Base-by-base conservation (phyloP, 2,888 invertebrate species). In the Neoscelio sp. region DNA sequence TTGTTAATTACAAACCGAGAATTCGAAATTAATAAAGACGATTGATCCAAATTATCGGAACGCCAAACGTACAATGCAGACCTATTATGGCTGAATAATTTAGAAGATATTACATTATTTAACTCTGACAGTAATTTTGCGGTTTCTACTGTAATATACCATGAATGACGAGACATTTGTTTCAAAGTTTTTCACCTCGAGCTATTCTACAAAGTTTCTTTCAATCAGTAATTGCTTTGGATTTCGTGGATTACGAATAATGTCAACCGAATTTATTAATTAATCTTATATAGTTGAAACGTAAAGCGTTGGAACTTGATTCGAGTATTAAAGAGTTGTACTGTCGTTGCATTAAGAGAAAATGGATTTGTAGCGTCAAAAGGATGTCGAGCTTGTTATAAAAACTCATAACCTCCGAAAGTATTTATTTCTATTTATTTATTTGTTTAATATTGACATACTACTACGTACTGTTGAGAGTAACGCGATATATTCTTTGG, bases 41-140 rank as follows among this genome's bases (percentile, higher is more conserved):
- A 54, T 54, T 64, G 54, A 64, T 62, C 54, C 52, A 54, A 52
- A 73, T 73, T 64, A 73, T 56, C 64, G 64, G 28, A 46, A 64
- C 38, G 35, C 40, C 54, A 40, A 20, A 54, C 40, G 46, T 54
- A 42, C 4, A 64, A 38, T 26, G 30, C 33, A 10, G n/a, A 2
- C 26, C 62, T 73, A 46, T 54, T 64, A 64, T 62, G 35, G 2
- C 35, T 52, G 62, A 48, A 58, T 40, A 40, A 28, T 46, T 56
- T 56, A 46, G 26, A 26, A 20, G 46, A 10, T 33, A 58, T 35
- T 48, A 23, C 30, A 48, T 56, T 68, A 56, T 38, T 68, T 46
- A 26, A 46, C 28, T 54, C 10, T 33, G 54, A 12, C 23, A 40
- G 52, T 52, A 52, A 65, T 52, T 52, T 38, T 40, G 52, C 13